Conservation (phyloP, 2,113 vertebrate genomes). For the Amblyopsis rosae region DNA sequence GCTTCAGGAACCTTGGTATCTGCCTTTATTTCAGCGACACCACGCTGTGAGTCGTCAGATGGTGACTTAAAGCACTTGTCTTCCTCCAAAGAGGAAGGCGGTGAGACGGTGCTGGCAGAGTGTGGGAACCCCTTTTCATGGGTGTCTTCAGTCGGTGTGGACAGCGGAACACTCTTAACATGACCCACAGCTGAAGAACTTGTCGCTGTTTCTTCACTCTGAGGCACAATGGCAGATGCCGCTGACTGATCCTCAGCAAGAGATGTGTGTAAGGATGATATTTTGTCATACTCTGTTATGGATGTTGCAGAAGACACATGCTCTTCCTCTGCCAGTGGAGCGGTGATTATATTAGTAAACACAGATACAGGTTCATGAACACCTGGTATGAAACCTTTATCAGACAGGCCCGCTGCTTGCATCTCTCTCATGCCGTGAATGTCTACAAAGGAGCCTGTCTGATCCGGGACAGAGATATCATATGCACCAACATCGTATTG, state of each 20-base stretch:
- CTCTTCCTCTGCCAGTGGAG: slow-evolving; percentile 95
- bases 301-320: slow-evolving; percentile 96
- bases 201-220: slow-evolving; percentile 88
- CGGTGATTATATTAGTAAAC: slow-evolving; percentile 90
- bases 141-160: slow-evolving; percentile 78
- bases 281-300: slow-evolving; percentile 96
- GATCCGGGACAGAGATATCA: slow-evolving; percentile 88
- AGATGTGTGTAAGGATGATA: slow-evolving; percentile 93
- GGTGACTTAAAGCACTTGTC: slow-evolving; percentile 92
- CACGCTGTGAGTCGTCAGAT: slow-evolving; percentile 81
- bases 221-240: slow-evolving; percentile 86
- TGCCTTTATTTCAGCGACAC: slow-evolving; percentile 73
- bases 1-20: slow-evolving; percentile 61
- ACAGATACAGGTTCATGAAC: slow-evolving; percentile 83
- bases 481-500: slow-evolving; percentile 85
- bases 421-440: slow-evolving; percentile 83
- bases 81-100: slow-evolving; percentile 93
- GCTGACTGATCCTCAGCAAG: slow-evolving; percentile 94
- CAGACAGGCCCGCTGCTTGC: slow-evolving; percentile 66
- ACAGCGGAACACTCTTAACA: slow-evolving; percentile 81
- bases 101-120: slow-evolving; percentile 92
- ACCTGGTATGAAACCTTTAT: slow-evolving; percentile 77
- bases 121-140: slow-evolving; percentile 86
- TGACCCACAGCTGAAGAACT: slow-evolving; percentile 83
- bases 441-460: slow-evolving; percentile 82